Base-by-base conservation (phyloP, 2,113 vertebrate species). In the Ictidomys tridecemlineatus region DNA sequence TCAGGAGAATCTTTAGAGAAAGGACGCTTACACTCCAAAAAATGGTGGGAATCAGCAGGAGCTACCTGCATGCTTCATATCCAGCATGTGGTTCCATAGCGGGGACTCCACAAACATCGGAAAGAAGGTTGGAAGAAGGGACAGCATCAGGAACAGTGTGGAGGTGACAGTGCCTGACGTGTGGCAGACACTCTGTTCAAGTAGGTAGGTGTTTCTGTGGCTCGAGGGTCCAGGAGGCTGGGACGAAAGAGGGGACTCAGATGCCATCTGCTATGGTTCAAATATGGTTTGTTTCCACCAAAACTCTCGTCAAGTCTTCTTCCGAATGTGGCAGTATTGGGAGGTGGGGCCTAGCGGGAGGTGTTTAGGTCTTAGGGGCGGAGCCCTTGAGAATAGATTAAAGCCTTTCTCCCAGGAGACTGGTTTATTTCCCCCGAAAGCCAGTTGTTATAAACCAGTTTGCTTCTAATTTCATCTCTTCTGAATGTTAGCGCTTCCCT, bases 141-240 rank as follows among this genome's bases (percentile, higher is more conserved):
- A 11, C 34, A 30, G 30, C 7, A 2, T 0, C 4, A 0, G 45
- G 37, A 73, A 12, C 9, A 53, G 45, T 1, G 0, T 2, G 7
- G 26, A 37, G 18, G 48, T 16, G 37, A 67, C 58, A 7, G 32
- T 56, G 74, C 32, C n/a, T 53, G 79, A 3, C 10, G 5, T 6
- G 2, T 0, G 37, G 58, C 67, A 11, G 56, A 26, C 10, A 39
- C 72, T 85, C 13, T 30, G 73, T n/a, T 77, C 53, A 20, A 32
- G 20, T 51, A 78, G 48, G 70, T 39, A 14, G 2, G 26, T 1
- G 2, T 16, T 72, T 14, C 34, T 12, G 7, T 14, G 56, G 48
- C 78, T 45, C 61, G 26, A 61, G 67, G 45, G 1, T 24, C 30
- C 17, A 14, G 61, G 65, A 77, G 28, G n/a, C 4, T 56, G 42